phyloP scores from a whole-genome alignment of 2,888 invertebrate genomes.

The Apamea anceps region DNA sequence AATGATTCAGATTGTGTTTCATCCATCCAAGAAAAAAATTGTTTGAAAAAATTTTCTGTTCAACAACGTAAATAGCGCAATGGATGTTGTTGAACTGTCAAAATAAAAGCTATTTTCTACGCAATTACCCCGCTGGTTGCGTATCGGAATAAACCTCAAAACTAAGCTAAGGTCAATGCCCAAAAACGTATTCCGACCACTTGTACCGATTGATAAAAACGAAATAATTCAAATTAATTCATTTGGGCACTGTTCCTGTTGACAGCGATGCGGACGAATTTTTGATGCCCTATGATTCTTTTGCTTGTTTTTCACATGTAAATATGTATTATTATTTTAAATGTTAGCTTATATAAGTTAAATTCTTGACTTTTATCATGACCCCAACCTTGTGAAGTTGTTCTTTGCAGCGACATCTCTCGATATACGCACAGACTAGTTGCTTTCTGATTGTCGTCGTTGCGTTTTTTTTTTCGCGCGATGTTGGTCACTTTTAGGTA shows the following conservation, averaged over 20 bases:
- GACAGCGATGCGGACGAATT: too few relatives aligned
- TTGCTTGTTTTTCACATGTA: too few relatives aligned
- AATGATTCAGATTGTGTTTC: too few relatives aligned
- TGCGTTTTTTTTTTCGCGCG: neutral
- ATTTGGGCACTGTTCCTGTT: too few relatives aligned
- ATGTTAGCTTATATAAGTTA: too few relatives aligned
- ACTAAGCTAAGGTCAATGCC: neutral
- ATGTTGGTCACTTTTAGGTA: too few relatives aligned
- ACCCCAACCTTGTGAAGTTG: neutral
- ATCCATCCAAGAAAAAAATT: too few relatives aligned
- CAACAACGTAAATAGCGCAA: neutral
- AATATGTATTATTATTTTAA: too few relatives aligned
- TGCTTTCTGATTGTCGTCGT: neutral
- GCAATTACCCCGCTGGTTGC: neutral
- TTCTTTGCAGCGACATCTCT: constrained; percentile 38
- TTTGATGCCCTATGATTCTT: too few relatives aligned
- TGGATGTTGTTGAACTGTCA: neutral
- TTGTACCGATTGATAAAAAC: neutral
- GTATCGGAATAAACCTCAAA: neutral
- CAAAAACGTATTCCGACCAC: neutral
- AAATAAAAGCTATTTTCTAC: neutral
- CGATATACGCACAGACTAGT: neutral
- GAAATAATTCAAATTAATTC: too few relatives aligned
- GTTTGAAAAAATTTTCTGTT: neutral
- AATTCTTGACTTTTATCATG: neutral